Percentiles rank a stretch among this genome's conserved stretches.
Conservation (phyloP, 2,888 invertebrate species). For the Melanostoma scalare region DNA sequence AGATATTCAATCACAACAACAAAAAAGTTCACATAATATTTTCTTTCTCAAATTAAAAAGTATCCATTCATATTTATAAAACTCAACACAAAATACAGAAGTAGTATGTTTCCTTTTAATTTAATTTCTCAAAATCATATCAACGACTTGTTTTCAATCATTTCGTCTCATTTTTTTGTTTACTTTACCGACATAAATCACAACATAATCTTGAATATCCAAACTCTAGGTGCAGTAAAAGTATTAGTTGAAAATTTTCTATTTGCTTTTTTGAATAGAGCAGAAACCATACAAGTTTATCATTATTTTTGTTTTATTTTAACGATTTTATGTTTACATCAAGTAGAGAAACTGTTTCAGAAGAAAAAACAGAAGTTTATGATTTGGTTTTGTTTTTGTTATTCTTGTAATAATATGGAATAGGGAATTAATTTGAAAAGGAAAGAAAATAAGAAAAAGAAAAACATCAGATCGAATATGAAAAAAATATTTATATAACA, state of each 20-base stretch:
- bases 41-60: slow-evolving; percentile 42
- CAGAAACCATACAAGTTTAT: slow-evolving; percentile 23
- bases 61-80: slow-evolving; percentile 1
- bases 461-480: slow-evolving; percentile 36
- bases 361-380: slow-evolving; percentile 62
- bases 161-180: slow-evolving; percentile 34
- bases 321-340: slow-evolving; percentile 40
- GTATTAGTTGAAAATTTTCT: slow-evolving; percentile 54
- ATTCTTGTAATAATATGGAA: slow-evolving; percentile 30
- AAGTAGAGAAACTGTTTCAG: slow-evolving; percentile 39
- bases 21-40: slow-evolving; percentile 73
- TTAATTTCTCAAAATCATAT: slow-evolving; percentile 22
- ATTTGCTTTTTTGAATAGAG: slow-evolving; percentile 69
- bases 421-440: slow-evolving; percentile 35
- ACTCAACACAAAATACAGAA: slow-evolving; percentile 65
- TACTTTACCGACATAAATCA: slow-evolving; percentile 26
- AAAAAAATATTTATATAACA: slow-evolving; percentile 68
- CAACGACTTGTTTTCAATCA: slow-evolving; percentile 13
- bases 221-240: slow-evolving; percentile 45
- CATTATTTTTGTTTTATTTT: slow-evolving; percentile 34
- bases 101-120: neutral
- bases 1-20: slow-evolving; percentile 72
- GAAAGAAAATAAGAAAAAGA: slow-evolving; percentile 35
- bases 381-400: slow-evolving; percentile 45
- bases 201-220: slow-evolving; percentile 28